Evolutionary conservation across 2,797 vertebrate genomes (phyloP).

Genomic region (Acanthopagrus latus): DNA sequence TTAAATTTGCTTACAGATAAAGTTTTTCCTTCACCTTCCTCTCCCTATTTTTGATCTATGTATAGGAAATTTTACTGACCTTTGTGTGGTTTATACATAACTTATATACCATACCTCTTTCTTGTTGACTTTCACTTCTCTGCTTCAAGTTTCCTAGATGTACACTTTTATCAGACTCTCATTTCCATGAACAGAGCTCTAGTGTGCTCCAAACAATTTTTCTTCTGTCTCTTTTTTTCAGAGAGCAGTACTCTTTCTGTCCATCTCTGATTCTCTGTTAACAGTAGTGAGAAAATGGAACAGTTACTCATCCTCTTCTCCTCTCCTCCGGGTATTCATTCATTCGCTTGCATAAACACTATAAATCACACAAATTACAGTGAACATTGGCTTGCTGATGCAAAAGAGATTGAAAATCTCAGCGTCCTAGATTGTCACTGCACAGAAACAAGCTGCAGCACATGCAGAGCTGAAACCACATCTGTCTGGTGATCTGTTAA

Average conservation of each 20-base stretch:
- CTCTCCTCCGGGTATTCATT: constrained; percentile 38
- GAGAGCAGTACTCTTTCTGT: constrained; percentile 15
- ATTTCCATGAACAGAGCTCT: constrained; percentile 1
- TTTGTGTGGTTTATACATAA: background rate
- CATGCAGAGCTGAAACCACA: constrained; percentile 23
- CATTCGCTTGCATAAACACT: constrained; percentile 57
- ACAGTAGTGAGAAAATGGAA: constrained; percentile 50
- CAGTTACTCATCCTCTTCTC: constrained; percentile 54
- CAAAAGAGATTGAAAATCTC: constrained; percentile 56
- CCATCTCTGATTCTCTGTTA: constrained; percentile 24
- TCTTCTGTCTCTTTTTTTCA: background rate
- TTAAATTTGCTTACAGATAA: background rate
- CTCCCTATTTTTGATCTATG: background rate
- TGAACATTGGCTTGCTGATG: constrained; percentile 49
- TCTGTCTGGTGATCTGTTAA: constrained; percentile 19
- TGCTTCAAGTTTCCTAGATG: constrained; percentile 1
- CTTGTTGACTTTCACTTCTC: background rate
- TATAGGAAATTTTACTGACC: background rate
- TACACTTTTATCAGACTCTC: constrained; percentile 15
- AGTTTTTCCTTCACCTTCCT: background rate
- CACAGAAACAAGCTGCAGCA: constrained; percentile 26
- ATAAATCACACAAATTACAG: constrained; percentile 67
- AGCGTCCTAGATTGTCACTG: constrained; percentile 30
- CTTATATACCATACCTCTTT: background rate
- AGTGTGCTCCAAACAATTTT: background rate